Conservation (phyloP, 2,888 invertebrate genomes). For the Lasioglossum lativentre region DNA sequence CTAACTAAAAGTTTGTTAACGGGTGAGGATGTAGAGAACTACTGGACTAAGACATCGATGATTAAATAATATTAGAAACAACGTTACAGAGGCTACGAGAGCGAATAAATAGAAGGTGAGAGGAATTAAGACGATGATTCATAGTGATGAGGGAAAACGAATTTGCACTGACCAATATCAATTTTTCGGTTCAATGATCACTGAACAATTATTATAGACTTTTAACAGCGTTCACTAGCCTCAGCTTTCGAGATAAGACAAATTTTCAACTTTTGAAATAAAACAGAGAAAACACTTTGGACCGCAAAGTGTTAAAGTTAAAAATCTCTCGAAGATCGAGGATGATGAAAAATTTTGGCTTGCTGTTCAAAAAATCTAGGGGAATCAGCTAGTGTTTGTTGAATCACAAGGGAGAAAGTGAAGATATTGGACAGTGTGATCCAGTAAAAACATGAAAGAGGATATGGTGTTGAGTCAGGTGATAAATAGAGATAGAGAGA, state of each 20-base stretch:
- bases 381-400: neutral
- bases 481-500: slow-evolving; percentile 20
- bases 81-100: slow-evolving; percentile 20
- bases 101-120: neutral
- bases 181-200: neutral
- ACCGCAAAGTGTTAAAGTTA: neutral
- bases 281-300: neutral
- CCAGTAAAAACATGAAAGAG: neutral
- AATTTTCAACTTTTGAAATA: neutral
- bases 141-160: neutral
- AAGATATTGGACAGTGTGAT: neutral
- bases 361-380: neutral
- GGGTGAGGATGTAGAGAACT: neutral
- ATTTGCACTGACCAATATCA: neutral
- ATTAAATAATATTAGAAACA: slow-evolving; percentile 36
- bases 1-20: slow-evolving; percentile 22
- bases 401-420: neutral
- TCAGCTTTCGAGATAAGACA: neutral
- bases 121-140: slow-evolving; percentile 11
- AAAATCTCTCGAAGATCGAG: neutral
- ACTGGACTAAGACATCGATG: slow-evolving; percentile 28
- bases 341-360: neutral
- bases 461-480: neutral
- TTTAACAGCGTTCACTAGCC: neutral
- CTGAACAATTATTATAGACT: neutral